Evolutionary conservation across 92 coral and sea anemone species (phyloP).

Genomic region (Blastomussa wellsi): DNA sequence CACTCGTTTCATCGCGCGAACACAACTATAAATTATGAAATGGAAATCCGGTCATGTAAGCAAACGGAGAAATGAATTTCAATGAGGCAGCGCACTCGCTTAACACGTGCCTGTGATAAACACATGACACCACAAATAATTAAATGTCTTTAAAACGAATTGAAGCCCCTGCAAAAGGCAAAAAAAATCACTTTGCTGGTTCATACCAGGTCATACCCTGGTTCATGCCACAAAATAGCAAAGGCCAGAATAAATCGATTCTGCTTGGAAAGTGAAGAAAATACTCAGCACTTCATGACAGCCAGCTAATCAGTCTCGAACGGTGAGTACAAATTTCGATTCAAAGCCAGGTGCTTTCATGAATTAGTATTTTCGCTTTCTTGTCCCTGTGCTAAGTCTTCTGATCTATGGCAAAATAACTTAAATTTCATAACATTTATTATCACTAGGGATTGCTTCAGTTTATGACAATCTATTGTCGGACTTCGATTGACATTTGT

Average conservation of each 20-base stretch:
- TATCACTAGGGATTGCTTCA: background rate
- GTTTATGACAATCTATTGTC: background rate
- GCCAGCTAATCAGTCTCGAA: background rate
- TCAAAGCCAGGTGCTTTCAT: background rate
- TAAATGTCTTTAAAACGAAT: too few species aligned
- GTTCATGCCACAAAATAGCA: background rate
- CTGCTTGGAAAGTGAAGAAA: background rate
- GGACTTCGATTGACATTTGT: background rate
- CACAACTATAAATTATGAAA: background rate
- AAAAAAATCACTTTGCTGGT: too few species aligned
- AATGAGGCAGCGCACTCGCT: conserved; percentile 28
- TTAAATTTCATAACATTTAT: background rate
- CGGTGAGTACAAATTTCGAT: conserved; percentile 2
- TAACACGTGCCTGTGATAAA: conserved; percentile 30
- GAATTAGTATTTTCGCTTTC: background rate
- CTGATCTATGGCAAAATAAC: background rate
- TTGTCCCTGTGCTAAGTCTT: background rate
- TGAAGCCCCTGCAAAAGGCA: background rate
- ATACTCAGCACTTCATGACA: background rate
- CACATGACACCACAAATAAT: background rate
- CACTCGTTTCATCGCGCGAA: background rate
- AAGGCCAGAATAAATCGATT: background rate
- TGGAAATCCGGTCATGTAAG: background rate
- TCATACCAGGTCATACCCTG: too few species aligned
- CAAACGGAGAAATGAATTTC: conserved; percentile 23